These are phyloP conservation scores for Muntiacus reevesi DNA, from an alignment of 2,113 vertebrate genomes.

Conservation along the genomic window DNA sequence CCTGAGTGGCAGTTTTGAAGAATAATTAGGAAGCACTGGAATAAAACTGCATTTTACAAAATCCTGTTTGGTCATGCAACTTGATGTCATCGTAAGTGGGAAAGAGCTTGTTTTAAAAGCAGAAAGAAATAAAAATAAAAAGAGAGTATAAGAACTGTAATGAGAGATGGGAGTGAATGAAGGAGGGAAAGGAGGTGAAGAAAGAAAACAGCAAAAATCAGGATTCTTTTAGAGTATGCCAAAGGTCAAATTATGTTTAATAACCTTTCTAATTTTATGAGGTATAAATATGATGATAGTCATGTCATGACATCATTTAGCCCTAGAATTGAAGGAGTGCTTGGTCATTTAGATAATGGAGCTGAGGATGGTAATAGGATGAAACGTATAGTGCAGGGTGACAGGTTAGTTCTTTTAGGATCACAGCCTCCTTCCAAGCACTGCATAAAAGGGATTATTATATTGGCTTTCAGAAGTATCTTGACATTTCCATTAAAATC, in stretches of 20 bases:
- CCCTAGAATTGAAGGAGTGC: conserved; percentile 56
- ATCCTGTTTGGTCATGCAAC: neutral
- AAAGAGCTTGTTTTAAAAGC: neutral
- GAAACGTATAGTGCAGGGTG: conserved; percentile 26
- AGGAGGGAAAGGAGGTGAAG: neutral
- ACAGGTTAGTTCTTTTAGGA: conserved; percentile 65
- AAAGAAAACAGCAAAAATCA: conserved; percentile 27
- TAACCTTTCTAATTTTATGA: conserved; percentile 73
- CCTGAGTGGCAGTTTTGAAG: neutral
- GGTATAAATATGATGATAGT: conserved; percentile 67
- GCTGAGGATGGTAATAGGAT: conserved; percentile 39
- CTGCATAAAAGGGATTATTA: conserved; percentile 68
- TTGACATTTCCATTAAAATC: conserved; percentile 74
- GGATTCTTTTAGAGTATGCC: conserved; percentile 45
- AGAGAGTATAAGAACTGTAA: neutral
- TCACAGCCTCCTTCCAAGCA: neutral
- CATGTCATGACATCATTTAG: conserved; percentile 67
- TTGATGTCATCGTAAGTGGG: neutral
- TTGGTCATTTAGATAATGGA: conserved; percentile 70
- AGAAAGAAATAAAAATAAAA: neutral
- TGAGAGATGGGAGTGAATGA: neutral
- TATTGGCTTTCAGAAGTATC: conserved; percentile 58
- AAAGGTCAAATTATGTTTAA: conserved; percentile 73
- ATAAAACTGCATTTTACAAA: conserved; percentile 40
- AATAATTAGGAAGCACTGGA: neutral